phyloP scores from a whole-genome alignment of 2,113 vertebrate species.

The Genyomyrus donnyi region DNA sequence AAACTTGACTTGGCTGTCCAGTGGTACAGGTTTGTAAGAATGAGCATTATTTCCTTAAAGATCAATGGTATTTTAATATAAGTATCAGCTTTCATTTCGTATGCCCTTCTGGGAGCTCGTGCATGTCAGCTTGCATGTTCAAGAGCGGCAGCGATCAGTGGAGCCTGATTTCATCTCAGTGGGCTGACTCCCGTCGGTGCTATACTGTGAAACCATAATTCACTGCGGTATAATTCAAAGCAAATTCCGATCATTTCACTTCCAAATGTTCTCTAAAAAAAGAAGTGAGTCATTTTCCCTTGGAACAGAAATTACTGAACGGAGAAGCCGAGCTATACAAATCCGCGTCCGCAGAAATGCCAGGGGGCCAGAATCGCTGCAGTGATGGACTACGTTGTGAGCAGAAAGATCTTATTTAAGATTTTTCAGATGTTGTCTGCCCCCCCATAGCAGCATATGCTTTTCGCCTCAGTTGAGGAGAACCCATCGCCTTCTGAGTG shows the following conservation, averaged over 20 bases:
- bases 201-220: background rate
- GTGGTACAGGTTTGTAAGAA: background rate
- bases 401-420: background rate
- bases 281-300: slow-evolving; percentile 10
- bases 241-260: background rate
- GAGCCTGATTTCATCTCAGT: background rate
- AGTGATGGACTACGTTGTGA: background rate
- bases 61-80: background rate
- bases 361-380: background rate
- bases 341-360: background rate
- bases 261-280: background rate
- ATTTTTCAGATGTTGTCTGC: no score
- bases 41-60: background rate
- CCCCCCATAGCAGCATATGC: background rate
- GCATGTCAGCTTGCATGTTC: background rate
- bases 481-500: background rate
- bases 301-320: background rate
- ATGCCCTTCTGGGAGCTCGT: background rate
- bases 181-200: background rate
- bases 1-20: background rate
- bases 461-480: background rate
- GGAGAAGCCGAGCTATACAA: background rate
- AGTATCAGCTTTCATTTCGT: background rate
- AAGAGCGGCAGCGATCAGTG: background rate
- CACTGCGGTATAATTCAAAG: background rate